Conservation (phyloP, 2,888 invertebrate species). For the Zygogramma bicolorata region DNA sequence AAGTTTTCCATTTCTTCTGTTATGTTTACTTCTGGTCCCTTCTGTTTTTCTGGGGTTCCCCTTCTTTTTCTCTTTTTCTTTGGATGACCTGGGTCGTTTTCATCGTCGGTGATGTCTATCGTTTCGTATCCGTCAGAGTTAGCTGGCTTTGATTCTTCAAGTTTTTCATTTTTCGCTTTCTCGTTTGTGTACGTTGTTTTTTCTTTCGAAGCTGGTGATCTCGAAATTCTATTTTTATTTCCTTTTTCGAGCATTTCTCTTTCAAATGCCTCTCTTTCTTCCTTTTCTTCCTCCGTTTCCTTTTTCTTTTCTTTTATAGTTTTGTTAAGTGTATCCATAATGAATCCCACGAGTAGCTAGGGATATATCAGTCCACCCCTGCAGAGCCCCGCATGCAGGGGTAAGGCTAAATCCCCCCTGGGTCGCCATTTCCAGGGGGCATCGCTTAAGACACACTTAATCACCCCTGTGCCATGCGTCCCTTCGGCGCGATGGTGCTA, state of each 20-base stretch:
- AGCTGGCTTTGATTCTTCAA: neutral
- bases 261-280: neutral
- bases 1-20: neutral
- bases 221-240: neutral
- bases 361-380: neutral
- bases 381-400: slow-evolving; percentile 14
- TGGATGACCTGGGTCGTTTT: neutral
- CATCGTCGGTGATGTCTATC: neutral
- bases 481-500: no score
- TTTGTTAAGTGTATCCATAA: neutral
- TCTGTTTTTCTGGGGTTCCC: neutral
- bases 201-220: neutral
- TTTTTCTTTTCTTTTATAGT: neutral
- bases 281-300: neutral
- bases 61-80: neutral
- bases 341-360: slow-evolving; percentile 12
- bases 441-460: no score
- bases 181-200: neutral
- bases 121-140: neutral
- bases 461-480: no score
- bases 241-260: neutral
- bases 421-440: neutral
- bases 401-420: neutral
- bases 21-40: neutral
- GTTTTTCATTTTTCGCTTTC: neutral